Conservation (phyloP, 2,113 vertebrate genomes). For the Nanorana parkeri region DNA sequence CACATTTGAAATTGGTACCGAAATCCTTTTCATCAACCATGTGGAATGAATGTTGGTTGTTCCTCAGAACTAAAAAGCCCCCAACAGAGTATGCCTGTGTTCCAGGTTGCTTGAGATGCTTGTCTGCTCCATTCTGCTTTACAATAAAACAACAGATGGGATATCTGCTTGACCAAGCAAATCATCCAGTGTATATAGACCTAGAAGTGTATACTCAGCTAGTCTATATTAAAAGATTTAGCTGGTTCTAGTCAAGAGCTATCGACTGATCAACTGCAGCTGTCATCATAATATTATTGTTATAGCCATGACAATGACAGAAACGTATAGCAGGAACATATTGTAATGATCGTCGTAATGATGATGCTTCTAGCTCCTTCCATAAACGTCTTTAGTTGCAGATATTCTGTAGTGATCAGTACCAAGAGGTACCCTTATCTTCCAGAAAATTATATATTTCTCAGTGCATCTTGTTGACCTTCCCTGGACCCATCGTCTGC, state of each 20-base stretch:
- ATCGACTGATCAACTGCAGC: conserved; percentile 9
- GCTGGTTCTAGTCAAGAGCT: background rate
- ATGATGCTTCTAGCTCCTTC: background rate
- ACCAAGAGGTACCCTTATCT: background rate
- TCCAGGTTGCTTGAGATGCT: background rate
- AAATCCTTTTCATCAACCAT: background rate
- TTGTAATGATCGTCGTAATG: too few relatives aligned
- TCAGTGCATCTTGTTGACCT: background rate
- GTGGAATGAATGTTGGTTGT: background rate
- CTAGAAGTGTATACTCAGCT: conserved; percentile 25
- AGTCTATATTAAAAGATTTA: conserved; percentile 5
- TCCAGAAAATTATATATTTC: background rate
- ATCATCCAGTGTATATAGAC: conserved; percentile 30
- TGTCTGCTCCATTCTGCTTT: conserved; percentile 11
- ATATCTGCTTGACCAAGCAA: conserved; percentile 28
- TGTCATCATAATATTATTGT: background rate
- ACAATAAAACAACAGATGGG: conserved; percentile 39
- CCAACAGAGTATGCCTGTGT: background rate
- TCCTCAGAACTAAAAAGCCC: background rate
- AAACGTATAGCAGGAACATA: background rate
- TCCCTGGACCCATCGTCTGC: background rate
- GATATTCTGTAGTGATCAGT: conserved; percentile 6
- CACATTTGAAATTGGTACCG: background rate
- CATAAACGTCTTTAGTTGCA: conserved; percentile 15
- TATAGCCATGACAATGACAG: background rate